These are phyloP conservation scores for Cliona cf. orientalis DNA, from an alignment of 37 sponge, comb jelly and placozoan species.

Conservation along the genomic window DNA sequence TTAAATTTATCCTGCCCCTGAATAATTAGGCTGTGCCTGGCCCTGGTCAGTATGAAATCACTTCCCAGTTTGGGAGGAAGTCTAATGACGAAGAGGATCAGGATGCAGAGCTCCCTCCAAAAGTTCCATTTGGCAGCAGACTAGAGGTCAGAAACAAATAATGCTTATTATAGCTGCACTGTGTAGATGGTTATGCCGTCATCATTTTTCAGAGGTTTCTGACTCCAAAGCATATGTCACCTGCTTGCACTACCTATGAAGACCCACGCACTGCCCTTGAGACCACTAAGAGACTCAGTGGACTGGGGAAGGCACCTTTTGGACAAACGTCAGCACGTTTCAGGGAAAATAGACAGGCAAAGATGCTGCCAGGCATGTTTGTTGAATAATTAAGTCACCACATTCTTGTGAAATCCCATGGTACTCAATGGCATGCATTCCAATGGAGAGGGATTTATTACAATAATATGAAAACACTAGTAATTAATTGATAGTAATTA, in stretches of 20 bases:
- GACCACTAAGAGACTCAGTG: constrained; percentile 45
- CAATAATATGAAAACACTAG: not conserved
- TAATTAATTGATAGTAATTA: not conserved
- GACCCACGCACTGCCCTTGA: constrained; percentile 91
- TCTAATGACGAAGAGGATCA: not conserved
- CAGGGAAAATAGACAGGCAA: constrained; percentile 48
- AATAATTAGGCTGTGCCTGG: constrained; percentile 92
- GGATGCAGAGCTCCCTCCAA: constrained; percentile 4
- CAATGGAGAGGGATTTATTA: too few species aligned
- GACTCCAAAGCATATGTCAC: constrained; percentile 41
- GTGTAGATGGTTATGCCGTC: not conserved
- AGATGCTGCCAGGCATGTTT: constrained; percentile 50
- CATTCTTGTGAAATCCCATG: not conserved
- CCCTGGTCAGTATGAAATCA: constrained; percentile 88
- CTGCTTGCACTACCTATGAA: constrained; percentile 86
- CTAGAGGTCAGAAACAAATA: not conserved
- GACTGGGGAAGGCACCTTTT: constrained; percentile 87
- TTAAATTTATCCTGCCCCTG: too few species aligned
- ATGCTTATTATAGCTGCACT: not conserved
- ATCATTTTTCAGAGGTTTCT: constrained; percentile 73
- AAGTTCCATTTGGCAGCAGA: constrained; percentile 81
- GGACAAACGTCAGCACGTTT: constrained; percentile 93
- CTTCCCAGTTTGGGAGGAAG: constrained; percentile 62
- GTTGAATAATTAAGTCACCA: not conserved
- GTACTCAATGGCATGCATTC: not conserved